A percentile compares a stretch with the other conserved stretches of the same genome.
Evolutionary conservation across 2,797 vertebrate genomes (phyloP).

Genomic region (Bradypus variegatus): DNA sequence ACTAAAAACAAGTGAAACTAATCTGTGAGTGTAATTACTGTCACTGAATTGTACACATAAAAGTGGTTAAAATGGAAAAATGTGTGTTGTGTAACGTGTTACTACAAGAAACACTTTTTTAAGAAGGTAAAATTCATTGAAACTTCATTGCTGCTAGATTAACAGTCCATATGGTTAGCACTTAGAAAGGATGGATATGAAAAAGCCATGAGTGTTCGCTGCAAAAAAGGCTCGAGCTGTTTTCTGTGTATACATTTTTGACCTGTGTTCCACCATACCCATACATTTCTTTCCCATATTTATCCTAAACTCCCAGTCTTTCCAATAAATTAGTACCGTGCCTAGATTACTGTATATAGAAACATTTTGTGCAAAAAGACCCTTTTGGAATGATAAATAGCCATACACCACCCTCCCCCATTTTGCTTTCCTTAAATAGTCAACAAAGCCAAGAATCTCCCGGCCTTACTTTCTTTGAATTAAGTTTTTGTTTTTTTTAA

Average conservation of each 20-base stretch:
- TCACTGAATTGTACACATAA: no score
- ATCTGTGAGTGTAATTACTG: no score
- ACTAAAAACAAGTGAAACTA: background rate
- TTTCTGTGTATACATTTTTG: background rate
- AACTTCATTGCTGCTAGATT: background rate
- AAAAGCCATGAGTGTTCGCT: background rate
- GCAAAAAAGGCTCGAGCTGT: background rate
- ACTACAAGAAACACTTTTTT: no score
- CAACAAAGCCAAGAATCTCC: background rate
- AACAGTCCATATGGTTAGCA: background rate
- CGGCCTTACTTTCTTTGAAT: background rate
- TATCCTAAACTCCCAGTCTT: conserved; percentile 6
- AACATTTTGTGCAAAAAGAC: background rate
- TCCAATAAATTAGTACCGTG: background rate
- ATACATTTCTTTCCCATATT: background rate
- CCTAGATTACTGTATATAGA: background rate
- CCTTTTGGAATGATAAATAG: background rate
- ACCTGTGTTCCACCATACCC: background rate
- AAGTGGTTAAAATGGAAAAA: no score
- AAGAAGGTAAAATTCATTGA: background rate
- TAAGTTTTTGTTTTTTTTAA: background rate
- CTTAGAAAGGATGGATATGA: background rate
- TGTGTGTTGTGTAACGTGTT: no score
- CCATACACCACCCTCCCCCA: background rate
- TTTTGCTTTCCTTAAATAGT: conserved; percentile 11